phyloP scores from a whole-genome alignment of 64 coral and sea anemone genomes.

The Montipora cactus region DNA sequence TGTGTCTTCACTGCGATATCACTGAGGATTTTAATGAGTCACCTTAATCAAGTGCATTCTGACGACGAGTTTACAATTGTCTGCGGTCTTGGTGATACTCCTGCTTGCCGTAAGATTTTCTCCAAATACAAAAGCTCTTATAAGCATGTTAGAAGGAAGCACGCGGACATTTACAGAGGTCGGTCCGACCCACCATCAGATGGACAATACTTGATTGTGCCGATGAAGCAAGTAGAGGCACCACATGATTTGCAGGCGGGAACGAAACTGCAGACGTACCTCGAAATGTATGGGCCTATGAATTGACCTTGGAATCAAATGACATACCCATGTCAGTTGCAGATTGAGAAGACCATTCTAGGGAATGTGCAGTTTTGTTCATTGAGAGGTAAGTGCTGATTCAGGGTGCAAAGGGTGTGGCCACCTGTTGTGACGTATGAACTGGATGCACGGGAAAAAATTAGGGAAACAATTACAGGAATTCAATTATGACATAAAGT shows the following conservation, averaged over 20 bases:
- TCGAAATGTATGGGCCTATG: not conserved
- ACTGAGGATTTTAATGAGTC: constrained; percentile 1
- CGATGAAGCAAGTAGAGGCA: too few species aligned
- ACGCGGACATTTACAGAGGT: too few species aligned
- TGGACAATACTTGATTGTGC: too few species aligned
- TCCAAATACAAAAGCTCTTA: not conserved
- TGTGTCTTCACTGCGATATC: constrained; percentile 1
- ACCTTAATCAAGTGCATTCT: not conserved
- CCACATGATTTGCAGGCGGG: not conserved
- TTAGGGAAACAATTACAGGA: not conserved
- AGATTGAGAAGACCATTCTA: not conserved
- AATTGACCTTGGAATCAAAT: not conserved
- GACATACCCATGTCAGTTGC: not conserved
- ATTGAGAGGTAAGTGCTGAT: not conserved
- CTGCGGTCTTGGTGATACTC: too few species aligned
- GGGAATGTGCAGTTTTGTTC: not conserved
- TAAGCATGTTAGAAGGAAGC: too few species aligned
- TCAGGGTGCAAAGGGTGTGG: not conserved
- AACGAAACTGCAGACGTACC: not conserved
- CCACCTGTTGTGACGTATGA: not conserved
- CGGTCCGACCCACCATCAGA: too few species aligned
- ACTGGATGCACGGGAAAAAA: not conserved
- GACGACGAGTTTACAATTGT: constrained; percentile 8
- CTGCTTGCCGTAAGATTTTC: too few species aligned
- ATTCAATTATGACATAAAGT: not conserved